These are phyloP conservation scores for Lepidocyrtinus sp. DNA, from an alignment of 2,888 invertebrate species.

Conservation along the genomic window DNA sequence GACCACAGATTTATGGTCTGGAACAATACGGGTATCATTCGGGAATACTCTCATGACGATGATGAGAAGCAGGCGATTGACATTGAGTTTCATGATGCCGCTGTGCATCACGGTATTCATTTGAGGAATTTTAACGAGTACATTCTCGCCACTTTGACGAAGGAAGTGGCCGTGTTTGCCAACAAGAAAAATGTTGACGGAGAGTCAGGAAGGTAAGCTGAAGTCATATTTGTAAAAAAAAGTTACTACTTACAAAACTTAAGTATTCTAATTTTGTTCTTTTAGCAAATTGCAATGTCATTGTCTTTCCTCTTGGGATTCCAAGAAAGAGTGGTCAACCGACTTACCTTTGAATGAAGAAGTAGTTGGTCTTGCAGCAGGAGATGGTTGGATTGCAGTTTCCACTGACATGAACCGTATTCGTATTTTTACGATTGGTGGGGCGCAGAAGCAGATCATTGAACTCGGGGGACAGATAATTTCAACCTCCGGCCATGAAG, in stretches of 20 bases:
- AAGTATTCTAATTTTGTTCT: not conserved
- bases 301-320: conserved; percentile 78
- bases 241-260: conserved; percentile 77
- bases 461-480: conserved; percentile 83
- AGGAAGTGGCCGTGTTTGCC: conserved; percentile 85
- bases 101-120: conserved; percentile 90
- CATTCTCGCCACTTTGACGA: conserved; percentile 89
- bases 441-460: conserved; percentile 87
- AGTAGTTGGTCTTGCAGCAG: conserved; percentile 76
- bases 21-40: conserved; percentile 94
- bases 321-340: conserved; percentile 89
- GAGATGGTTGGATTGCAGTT: conserved; percentile 83
- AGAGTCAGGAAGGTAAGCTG: conserved; percentile 54
- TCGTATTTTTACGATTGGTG: conserved; percentile 88
- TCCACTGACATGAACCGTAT: conserved; percentile 84
- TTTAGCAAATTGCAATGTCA: conserved; percentile 82
- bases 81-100: conserved; percentile 95
- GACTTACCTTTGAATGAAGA: conserved; percentile 86
- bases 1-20: conserved; percentile 87
- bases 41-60: conserved; percentile 81
- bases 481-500: conserved; percentile 63
- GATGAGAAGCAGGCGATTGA: conserved; percentile 82
- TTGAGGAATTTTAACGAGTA: conserved; percentile 89
- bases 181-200: conserved; percentile 72
- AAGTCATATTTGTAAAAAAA: conserved; percentile 71